Evolutionary conservation across 2,888 invertebrate genomes (phyloP).

Genomic region (Epsilonema sp.): DNA sequence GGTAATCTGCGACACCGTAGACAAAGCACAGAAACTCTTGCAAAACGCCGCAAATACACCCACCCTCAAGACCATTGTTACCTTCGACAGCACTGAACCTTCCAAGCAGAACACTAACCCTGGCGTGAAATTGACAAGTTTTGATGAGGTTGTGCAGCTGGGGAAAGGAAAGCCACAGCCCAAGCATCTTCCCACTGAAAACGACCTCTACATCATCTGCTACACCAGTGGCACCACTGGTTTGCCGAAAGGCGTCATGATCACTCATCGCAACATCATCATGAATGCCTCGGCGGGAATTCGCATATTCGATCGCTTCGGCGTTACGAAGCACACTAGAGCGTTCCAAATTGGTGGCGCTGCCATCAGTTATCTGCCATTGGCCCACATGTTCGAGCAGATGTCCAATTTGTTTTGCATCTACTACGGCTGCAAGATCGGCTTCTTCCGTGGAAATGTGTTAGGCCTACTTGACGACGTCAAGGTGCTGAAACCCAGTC

Average conservation of each 20-base stretch:
- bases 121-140: background rate
- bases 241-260: slow-evolving; percentile 85
- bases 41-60: background rate
- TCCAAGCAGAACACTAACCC: background rate
- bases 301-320: background rate
- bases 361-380: slow-evolving; percentile 71
- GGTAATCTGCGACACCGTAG: slow-evolving; percentile 2
- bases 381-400: slow-evolving; percentile 92
- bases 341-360: slow-evolving; percentile 10
- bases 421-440: background rate
- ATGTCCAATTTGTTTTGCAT: too few species aligned
- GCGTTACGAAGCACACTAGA: too few species aligned
- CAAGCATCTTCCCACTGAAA: slow-evolving; percentile 22
- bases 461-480: background rate
- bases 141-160: slow-evolving; percentile 2
- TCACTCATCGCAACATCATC: slow-evolving; percentile 80
- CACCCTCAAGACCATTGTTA: background rate
- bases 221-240: slow-evolving; percentile 51
- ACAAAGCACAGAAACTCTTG: background rate
- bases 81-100: background rate
- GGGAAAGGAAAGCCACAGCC: background rate
- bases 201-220: slow-evolving; percentile 31
- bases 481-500: slow-evolving; percentile 56
- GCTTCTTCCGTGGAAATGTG: background rate
- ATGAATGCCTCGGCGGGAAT: slow-evolving; percentile 10